Conservation (phyloP, 2,113 vertebrate species). For the Plectropomus leopardus region DNA sequence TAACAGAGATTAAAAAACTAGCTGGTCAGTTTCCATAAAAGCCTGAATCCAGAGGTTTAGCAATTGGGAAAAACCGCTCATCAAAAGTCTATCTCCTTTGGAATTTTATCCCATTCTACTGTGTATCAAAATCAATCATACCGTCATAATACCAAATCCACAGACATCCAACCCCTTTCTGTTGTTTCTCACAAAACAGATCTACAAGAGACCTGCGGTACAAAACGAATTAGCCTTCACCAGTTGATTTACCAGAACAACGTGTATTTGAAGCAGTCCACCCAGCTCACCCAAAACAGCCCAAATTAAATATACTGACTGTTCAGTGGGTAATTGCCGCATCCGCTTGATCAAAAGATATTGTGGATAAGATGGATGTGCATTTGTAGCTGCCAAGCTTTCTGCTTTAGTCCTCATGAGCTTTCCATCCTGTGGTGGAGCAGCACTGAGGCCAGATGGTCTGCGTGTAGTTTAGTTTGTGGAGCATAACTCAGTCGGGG, state of each 20-base stretch:
- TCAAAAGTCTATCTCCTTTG: slow-evolving; percentile 61
- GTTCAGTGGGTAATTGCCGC: slow-evolving; percentile 27
- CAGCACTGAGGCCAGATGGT: slow-evolving; percentile 28
- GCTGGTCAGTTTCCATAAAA: slow-evolving; percentile 17
- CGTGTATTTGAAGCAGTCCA: background rate
- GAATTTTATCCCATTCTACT: slow-evolving; percentile 42
- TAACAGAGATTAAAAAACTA: slow-evolving; percentile 3
- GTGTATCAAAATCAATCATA: slow-evolving; percentile 64
- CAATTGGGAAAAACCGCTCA: slow-evolving; percentile 52
- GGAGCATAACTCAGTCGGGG: background rate
- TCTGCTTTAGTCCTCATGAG: slow-evolving; percentile 13
- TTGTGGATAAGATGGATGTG: slow-evolving; percentile 59
- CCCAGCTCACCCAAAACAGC: slow-evolving; percentile 19
- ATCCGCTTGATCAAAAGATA: slow-evolving; percentile 43
- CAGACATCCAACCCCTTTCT: slow-evolving; percentile 44
- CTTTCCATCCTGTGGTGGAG: slow-evolving; percentile 50
- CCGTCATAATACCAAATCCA: slow-evolving; percentile 39
- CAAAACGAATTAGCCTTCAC: background rate
- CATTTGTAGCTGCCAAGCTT: slow-evolving; percentile 18
- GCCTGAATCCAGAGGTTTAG: background rate
- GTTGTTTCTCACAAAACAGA: slow-evolving; percentile 19
- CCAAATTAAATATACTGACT: slow-evolving; percentile 48
- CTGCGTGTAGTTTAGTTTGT: slow-evolving; percentile 37
- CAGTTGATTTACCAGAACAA: slow-evolving; percentile 27
- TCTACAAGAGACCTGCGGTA: background rate